Base-by-base conservation (phyloP, 2,113 vertebrate species). In the Phasianus colchicus region DNA sequence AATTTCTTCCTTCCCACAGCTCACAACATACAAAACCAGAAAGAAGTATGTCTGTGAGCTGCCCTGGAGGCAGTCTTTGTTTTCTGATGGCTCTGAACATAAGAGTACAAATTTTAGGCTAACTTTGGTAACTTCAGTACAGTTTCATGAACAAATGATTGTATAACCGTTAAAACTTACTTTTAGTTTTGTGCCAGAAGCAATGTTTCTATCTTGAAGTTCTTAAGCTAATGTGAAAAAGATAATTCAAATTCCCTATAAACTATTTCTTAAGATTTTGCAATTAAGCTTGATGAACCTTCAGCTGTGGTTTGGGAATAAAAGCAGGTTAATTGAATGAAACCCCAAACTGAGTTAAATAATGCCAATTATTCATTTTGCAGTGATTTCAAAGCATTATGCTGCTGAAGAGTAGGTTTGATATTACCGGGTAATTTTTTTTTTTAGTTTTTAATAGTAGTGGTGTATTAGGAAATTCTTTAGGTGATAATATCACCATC, bases 291-390 rank as follows among this genome's bases (percentile, higher is more conserved):
- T 77, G 69, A 72, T 27, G 89, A 65, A 32, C 47, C 70, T 45
- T 91, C 81, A 55, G 40, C 76, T 75, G 65, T 32, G 4, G 65
- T 61, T 92, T 90, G 76, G 43, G 52, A 88, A 27, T 76, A 86
- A 86, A 86, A 82, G 43, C 76, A 79, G 21, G 21, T 78, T 86
- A 86, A 65, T 54, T 13, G 57, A 92, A 34, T 86, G 60, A 85
- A 88, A 54, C n/a, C 22, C 40, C 43, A n/a, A 82, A 27, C 77
- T 76, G 77, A 95, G 67, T 83, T 92, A 83, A 96, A 80, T 96
- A 96, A 96, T 93, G 70, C n/a, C 63, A 79, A 94, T 94, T 95
- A 83, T 97, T 97, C 95, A 0, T 97, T 97, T 97, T 97, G 94
- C 96, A 97, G 96, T 96, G 96, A 96, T 96, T 96, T 96, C 88